Percentiles rank a stretch among this genome's conserved stretches.
phyloP scores from a whole-genome alignment of 2,797 vertebrate genomes.

The Bufotes viridis region DNA sequence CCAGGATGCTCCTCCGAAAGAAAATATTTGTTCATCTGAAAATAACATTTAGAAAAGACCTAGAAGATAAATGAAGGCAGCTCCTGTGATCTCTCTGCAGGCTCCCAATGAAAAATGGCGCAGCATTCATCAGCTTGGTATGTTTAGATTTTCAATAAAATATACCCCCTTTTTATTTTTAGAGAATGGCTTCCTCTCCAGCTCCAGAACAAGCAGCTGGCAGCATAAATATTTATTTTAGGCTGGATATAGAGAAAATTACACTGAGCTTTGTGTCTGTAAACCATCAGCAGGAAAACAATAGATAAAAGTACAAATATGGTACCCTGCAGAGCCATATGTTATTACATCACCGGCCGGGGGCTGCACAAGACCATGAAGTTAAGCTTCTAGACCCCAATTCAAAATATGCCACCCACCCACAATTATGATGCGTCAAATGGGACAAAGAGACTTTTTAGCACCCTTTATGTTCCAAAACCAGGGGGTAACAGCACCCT shows the following conservation, averaged over 20 bases:
- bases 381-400: background rate
- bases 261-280: background rate
- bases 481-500: too few relatives aligned
- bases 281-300: background rate
- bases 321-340: background rate
- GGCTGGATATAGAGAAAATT: background rate
- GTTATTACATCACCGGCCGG: too few relatives aligned
- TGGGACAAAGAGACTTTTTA: too few relatives aligned
- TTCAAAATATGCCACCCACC: background rate
- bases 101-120: background rate
- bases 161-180: background rate
- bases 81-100: constrained; percentile 1
- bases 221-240: constrained; percentile 25
- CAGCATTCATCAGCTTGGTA: background rate
- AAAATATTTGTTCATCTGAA: constrained; percentile 19
- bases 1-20: background rate
- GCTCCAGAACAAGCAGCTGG: constrained; percentile 14
- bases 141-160: constrained; percentile 15
- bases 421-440: too few relatives aligned
- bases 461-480: too few relatives aligned
- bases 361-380: background rate
- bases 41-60: constrained; percentile 25
- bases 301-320: constrained; percentile 20
- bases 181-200: constrained; percentile 17
- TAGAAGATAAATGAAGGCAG: background rate